Conservation (phyloP, 2,888 invertebrate genomes). For the Toxonevra muliebris region DNA sequence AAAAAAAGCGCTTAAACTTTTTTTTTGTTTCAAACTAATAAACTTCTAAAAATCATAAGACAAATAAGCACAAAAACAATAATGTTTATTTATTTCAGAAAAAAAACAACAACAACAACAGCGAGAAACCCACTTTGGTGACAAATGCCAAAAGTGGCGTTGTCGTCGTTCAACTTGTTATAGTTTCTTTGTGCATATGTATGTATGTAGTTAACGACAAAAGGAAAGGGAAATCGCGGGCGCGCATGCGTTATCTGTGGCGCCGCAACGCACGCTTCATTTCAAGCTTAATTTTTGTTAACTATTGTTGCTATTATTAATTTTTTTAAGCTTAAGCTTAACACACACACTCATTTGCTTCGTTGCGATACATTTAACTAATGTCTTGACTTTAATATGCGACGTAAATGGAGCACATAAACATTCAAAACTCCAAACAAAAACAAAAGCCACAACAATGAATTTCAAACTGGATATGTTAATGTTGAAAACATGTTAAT, state of each 20-base stretch:
- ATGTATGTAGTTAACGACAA: slow-evolving; percentile 32
- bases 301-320: slow-evolving; percentile 20
- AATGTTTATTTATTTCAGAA: too few species aligned
- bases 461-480: too few species aligned
- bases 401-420: slow-evolving; percentile 44
- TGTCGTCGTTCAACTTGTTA: slow-evolving; percentile 2
- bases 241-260: slow-evolving; percentile 27
- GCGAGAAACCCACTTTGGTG: slow-evolving; percentile 12
- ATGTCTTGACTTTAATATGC: slow-evolving; percentile 37
- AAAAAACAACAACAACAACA: too few species aligned
- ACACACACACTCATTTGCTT: slow-evolving; percentile 7
- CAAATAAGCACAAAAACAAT: too few species aligned
- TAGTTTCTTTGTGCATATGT: too few species aligned
- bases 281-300: slow-evolving; percentile 29
- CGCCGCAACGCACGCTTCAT: slow-evolving; percentile 37
- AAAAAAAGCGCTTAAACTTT: too few species aligned
- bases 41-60: too few species aligned
- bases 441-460: too few species aligned
- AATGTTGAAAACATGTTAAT: too few species aligned
- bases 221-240: slow-evolving; percentile 44
- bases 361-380: slow-evolving; percentile 21
- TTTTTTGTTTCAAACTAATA: too few species aligned
- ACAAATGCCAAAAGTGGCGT: slow-evolving; percentile 31
- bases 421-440: neutral
- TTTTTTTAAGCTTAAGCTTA: too few species aligned